Conservation (phyloP, 2,797 vertebrate genomes). For the Microctenopoma steveboyesi region DNA sequence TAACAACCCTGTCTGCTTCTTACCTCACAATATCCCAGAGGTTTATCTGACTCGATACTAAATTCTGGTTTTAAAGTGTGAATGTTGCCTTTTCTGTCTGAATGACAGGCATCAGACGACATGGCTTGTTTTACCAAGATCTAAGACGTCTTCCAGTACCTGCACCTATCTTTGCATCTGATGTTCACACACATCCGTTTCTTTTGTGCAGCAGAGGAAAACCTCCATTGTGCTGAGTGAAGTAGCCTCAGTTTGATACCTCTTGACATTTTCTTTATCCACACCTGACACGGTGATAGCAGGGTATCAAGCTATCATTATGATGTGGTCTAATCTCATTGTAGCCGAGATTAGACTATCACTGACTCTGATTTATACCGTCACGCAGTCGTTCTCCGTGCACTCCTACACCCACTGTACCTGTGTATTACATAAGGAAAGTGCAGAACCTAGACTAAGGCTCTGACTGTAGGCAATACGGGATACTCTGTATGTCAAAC, state of each 20-base stretch:
- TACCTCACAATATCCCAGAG: no score
- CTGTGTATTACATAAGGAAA: conserved; percentile 2
- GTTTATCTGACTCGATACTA: no score
- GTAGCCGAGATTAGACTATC: conserved; percentile 5
- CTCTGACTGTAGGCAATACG: background rate
- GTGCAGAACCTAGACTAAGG: background rate
- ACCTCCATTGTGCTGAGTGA: background rate
- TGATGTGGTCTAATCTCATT: conserved; percentile 7
- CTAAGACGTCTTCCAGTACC: no score
- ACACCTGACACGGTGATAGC: conserved; percentile 9
- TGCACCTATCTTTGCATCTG: background rate
- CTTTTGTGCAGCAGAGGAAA: background rate
- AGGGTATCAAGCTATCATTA: conserved; percentile 15
- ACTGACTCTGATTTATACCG: conserved; percentile 5
- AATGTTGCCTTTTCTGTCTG: no score
- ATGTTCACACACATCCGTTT: background rate
- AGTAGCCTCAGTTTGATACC: background rate
- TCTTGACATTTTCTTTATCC: conserved; percentile 26
- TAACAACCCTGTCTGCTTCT: no score
- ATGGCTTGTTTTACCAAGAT: no score
- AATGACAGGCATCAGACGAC: no score
- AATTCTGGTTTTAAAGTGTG: no score
- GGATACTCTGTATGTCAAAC: background rate
- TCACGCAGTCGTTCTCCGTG: background rate
- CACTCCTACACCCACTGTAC: background rate